These are phyloP conservation scores for Bufotes viridis DNA, from an alignment of 2,797 vertebrate genomes.

Conservation along the genomic window DNA sequence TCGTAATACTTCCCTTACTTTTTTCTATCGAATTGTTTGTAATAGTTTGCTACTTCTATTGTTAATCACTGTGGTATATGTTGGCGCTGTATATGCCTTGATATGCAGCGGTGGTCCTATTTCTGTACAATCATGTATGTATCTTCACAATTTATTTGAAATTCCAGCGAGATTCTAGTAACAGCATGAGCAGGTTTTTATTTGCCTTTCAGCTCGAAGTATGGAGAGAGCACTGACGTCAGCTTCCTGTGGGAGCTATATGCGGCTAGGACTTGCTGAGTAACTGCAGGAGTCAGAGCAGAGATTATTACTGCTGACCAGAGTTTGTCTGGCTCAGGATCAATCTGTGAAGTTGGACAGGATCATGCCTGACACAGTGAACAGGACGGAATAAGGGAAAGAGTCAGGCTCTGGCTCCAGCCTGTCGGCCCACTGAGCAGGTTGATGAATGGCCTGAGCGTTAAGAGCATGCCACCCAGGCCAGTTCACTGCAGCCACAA, in stretches of 20 bases:
- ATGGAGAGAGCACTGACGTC: conserved; percentile 68
- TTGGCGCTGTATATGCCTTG: not conserved
- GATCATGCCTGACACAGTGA: conserved; percentile 79
- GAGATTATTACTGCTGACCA: conserved; percentile 82
- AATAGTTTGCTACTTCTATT: not conserved
- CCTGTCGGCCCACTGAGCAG: conserved; percentile 88
- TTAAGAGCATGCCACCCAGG: conserved; percentile 87
- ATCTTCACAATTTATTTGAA: not conserved
- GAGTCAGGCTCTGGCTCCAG: conserved; percentile 86
- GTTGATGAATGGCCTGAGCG: conserved; percentile 94
- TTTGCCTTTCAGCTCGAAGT: conserved; percentile 9
- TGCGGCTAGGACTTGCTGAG: conserved; percentile 73
- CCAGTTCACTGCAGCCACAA: conserved; percentile 86
- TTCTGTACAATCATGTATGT: not conserved
- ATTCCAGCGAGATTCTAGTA: not conserved
- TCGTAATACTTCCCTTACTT: too few species aligned
- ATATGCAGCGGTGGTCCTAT: not conserved
- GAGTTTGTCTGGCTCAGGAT: conserved; percentile 77
- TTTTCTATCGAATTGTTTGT: too few species aligned
- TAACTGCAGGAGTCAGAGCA: conserved; percentile 82
- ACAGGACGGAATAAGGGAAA: conserved; percentile 71
- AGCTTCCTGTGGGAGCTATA: conserved; percentile 82
- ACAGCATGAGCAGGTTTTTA: conserved; percentile 36
- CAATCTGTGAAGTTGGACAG: conserved; percentile 78
- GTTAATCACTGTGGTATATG: not conserved